A percentile compares a stretch with the other conserved stretches of the same genome.
These are phyloP conservation scores for Agapornis roseicollis DNA, from an alignment of 2,113 vertebrate species.

Conservation along the genomic window DNA sequence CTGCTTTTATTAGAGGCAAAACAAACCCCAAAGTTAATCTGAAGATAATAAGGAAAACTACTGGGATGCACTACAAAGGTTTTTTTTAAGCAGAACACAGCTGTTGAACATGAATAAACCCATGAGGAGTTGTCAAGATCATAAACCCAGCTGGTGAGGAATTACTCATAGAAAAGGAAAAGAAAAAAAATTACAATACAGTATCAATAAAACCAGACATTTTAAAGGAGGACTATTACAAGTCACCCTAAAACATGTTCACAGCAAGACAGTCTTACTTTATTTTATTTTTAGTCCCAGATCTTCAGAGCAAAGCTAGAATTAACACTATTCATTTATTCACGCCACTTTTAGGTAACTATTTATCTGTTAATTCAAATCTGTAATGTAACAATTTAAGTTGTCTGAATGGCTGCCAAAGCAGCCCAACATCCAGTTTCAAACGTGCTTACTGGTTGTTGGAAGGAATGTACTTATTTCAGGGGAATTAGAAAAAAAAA, in stretches of 20 bases:
- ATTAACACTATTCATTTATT: background rate
- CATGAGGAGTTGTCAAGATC: background rate
- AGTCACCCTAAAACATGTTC: background rate
- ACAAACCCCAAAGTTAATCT: background rate
- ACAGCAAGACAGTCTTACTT: background rate
- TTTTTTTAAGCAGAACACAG: background rate
- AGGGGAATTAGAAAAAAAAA: background rate
- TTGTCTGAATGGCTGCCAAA: background rate
- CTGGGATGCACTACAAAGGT: background rate
- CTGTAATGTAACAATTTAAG: background rate
- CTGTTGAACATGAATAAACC: background rate
- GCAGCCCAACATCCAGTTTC: background rate
- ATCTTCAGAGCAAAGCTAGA: background rate
- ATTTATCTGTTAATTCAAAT: background rate
- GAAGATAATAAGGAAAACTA: background rate
- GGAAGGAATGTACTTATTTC: background rate
- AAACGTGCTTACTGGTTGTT: background rate
- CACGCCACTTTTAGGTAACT: background rate
- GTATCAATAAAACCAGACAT: background rate
- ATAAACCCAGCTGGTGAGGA: background rate
- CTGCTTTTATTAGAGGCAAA: background rate
- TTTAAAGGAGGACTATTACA: background rate
- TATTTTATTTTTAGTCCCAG: background rate
- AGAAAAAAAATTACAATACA: background rate
- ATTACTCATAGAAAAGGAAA: background rate